Evolutionary conservation across 1,140 invertebrate genomes (phyloP).

Genomic region (Drosophila asahinai): DNA sequence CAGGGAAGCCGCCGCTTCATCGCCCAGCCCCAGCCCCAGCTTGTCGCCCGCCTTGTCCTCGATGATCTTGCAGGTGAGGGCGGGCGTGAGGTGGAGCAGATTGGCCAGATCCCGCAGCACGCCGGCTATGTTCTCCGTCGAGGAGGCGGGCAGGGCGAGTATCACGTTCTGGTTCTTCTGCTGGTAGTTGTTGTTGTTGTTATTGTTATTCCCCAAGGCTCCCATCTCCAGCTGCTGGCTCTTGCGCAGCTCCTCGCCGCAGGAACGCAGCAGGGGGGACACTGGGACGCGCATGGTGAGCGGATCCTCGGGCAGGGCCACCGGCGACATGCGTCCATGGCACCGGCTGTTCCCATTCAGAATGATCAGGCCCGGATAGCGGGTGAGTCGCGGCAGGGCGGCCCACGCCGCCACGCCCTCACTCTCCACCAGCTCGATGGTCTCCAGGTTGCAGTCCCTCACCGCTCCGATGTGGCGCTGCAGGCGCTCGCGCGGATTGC

Average conservation of each 20-base stretch:
- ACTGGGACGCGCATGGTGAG: constrained; percentile 48
- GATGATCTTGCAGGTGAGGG: constrained; percentile 89
- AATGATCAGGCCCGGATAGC: constrained; percentile 71
- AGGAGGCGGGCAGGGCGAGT: constrained; percentile 95
- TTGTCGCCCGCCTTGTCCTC: constrained; percentile 45
- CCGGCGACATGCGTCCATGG: constrained; percentile 88
- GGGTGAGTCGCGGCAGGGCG: constrained; percentile 54
- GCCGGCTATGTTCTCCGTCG: constrained; percentile 96
- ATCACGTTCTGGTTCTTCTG: constrained; percentile 90
- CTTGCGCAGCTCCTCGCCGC: constrained; percentile 66
- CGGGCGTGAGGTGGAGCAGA: constrained; percentile 94
- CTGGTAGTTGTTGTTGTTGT: constrained; percentile 86
- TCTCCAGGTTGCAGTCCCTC: constrained; percentile 64
- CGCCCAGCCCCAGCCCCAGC: background rate
- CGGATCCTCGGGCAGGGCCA: constrained; percentile 86
- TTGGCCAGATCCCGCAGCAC: constrained; percentile 96
- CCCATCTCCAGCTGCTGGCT: constrained; percentile 57
- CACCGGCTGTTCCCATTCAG: constrained; percentile 67
- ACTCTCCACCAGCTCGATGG: constrained; percentile 60
- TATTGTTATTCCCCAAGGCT: constrained; percentile 39
- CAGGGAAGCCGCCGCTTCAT: background rate
- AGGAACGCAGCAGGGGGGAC: constrained; percentile 57
- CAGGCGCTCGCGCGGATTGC: constrained; percentile 65
- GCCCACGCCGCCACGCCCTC: constrained; percentile 35
- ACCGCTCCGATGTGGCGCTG: constrained; percentile 52